Percentiles rank a stretch among this genome's conserved stretches.
Evolutionary conservation across 2,797 vertebrate genomes (phyloP).

Genomic region (Channallabes apus): DNA sequence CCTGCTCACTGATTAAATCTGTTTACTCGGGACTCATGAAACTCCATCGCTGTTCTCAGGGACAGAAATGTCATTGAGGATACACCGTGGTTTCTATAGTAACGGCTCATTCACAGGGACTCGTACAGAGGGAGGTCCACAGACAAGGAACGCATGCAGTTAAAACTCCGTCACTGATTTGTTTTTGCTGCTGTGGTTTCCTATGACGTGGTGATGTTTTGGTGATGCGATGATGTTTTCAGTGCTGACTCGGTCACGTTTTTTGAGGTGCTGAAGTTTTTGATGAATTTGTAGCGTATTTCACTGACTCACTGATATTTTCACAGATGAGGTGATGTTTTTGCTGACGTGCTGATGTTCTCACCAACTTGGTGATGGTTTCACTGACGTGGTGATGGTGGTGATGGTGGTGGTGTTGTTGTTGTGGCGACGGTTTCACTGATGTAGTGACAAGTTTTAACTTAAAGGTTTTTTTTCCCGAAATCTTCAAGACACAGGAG

Average conservation of each 20-base stretch:
- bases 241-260: too few relatives aligned
- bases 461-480: neutral
- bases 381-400: too few relatives aligned
- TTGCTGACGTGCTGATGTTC: too few relatives aligned
- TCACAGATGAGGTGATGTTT: too few relatives aligned
- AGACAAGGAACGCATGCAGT: neutral
- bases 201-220: neutral
- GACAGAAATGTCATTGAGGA: neutral
- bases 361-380: neutral
- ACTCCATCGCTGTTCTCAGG: slow-evolving; percentile 17
- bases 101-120: neutral
- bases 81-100: neutral
- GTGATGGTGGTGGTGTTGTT: neutral
- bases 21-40: slow-evolving; percentile 25
- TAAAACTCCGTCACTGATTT: too few relatives aligned
- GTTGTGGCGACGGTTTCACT: neutral
- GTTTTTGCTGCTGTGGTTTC: neutral
- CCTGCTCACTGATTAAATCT: slow-evolving; percentile 41
- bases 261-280: too few relatives aligned
- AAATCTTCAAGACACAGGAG: neutral
- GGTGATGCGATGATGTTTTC: too few relatives aligned
- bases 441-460: neutral
- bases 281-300: too few relatives aligned
- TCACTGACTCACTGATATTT: too few relatives aligned
- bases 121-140: neutral